Evolutionary conservation across 2,888 invertebrate species (phyloP), one percentile per base, ranked within the genome.

Genomic region (Limulus polyphemus): DNA sequence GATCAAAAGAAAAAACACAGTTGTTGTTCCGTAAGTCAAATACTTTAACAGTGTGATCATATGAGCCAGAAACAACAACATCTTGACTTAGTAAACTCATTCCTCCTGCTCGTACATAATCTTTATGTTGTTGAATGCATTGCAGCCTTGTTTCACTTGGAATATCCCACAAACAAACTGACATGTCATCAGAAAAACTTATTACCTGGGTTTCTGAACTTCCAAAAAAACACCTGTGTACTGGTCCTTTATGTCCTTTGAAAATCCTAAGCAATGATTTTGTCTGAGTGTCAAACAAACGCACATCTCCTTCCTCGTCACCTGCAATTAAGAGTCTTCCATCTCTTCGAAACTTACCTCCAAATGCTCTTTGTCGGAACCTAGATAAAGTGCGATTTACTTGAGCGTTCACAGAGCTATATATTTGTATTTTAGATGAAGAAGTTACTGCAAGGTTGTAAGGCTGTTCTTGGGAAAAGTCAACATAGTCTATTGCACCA

Each of bases 391-490:
- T 90, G 72, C 88, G 89, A 0, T 83, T 82, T 0, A 88, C 87
- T 62, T 86, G 78, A 77, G 89, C 89, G 49, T 90, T 89, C 55
- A 89, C 84, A 1, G 90, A 87, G 77, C 89, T 89, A 74, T 91
- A 93, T 14, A 92, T 80, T 79, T 88, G 81, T 14, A 64, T 55
- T 74, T 90, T 82, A 1, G 90, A 88, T 0, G 94, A 93, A 74
- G 89, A 91, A 60, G 97, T 93, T 16, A 92, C 88, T 10, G 93
- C 94, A 79, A 95, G 90, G 75, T 89, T 85, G 78, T 90, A 83
- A 0, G 95, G 94, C 73, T 90, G 87, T 11, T 86, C 82, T 0
- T 91, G 90, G 65, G 90, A 88, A 49, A 63, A 62, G 50, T 63
- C 65, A 17, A 66, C 47, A 16, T 49, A 64, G 57, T 66, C 63